phyloP scores from a whole-genome alignment of 2,888 invertebrate species.

The Microctonus hyperodae region DNA sequence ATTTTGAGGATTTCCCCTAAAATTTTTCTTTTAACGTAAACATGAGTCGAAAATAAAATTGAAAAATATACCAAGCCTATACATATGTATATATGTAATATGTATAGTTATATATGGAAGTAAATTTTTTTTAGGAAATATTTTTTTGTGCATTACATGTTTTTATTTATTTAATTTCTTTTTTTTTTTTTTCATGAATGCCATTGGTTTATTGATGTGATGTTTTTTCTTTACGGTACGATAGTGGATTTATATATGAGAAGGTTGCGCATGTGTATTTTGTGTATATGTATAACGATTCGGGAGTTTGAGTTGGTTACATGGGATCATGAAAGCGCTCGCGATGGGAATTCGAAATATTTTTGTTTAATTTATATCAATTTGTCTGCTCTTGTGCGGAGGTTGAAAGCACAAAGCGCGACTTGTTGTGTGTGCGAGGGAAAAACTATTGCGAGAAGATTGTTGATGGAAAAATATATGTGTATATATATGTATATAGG shows the following conservation, averaged over 20 bases:
- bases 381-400: conserved; percentile 6
- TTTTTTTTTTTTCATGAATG: conserved; percentile 20
- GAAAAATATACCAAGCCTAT: neutral
- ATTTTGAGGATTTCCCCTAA: neutral
- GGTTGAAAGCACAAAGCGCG: neutral
- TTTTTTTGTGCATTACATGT: conserved; percentile 17
- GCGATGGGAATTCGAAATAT: conserved; percentile 19
- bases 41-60: neutral
- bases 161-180: too few relatives aligned
- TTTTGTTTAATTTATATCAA: conserved; percentile 26
- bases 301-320: neutral
- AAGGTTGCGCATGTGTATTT: neutral
- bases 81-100: neutral
- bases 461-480: neutral
- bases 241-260: too few relatives aligned
- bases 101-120: conserved; percentile 18
- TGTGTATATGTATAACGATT: neutral
- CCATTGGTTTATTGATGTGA: conserved; percentile 29
- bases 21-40: neutral
- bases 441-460: neutral
- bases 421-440: neutral
- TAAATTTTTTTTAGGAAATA: conserved; percentile 28
- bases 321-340: conserved; percentile 8
- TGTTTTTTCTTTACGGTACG: neutral
- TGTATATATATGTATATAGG: neutral